Base-by-base conservation (phyloP, 2,888 invertebrate genomes). In the Zele albiditarsus region DNA sequence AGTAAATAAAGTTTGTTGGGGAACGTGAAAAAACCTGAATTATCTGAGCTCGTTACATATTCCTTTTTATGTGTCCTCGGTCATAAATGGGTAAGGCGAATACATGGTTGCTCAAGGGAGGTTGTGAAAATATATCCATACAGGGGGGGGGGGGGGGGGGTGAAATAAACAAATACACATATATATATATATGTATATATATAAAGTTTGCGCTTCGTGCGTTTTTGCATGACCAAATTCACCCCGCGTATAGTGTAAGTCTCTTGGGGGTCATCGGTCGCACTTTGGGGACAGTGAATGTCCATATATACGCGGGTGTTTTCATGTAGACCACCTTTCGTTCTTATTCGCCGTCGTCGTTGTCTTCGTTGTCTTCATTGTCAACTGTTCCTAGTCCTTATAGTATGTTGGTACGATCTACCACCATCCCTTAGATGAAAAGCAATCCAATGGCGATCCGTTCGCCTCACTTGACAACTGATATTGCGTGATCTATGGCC, bases 401-500 rank as follows among this genome's bases (percentile, higher is more conserved):
- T 53, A 23, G n/a, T 53, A 5, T 42, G n/a, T 6, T 65, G 28
- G 69, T 68, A 49, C n/a, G 49, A 53, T n/a, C n/a, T 8, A 23
- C 49, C 79, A 75, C 78, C 82, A 79, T 80, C 79, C 80, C 78
- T 79, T 38, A 38, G 38, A 20, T 20, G 23, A 1, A 8, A 20
- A 53, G 49, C 49, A 53, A 74, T 78, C 81, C 77, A 78, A 80
- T 68, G 53, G 70, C 71, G 68, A 71, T 85, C 83, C 84, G 83
- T 82, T 81, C 78, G 82, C 77, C 80, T 75, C 79, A 70, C 80
- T 83, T 86, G 86, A 86, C 86, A 86, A 86, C 86, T 88, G 89
- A 89, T 89, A 89, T 89, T 88, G 88, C 88, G 87, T 89, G 89
- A 89, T 89, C 88, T 89, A 89, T 88, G 86, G 87, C 86, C 83